Evolutionary conservation across 2,113 vertebrate genomes (phyloP).

Genomic region (Apteryx owenii): DNA sequence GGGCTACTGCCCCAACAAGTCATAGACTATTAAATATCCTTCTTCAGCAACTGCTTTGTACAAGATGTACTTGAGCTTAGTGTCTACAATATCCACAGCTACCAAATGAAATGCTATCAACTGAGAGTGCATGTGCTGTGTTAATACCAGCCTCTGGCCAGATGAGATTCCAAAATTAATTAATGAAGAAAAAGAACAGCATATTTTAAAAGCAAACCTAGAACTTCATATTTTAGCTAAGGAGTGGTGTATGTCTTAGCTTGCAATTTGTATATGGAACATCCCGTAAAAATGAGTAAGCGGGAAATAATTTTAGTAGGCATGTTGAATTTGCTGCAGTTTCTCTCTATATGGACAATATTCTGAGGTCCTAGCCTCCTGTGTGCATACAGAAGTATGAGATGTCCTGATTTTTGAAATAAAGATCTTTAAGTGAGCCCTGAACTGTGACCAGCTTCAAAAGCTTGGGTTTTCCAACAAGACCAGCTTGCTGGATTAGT

Average conservation of each 20-base stretch:
- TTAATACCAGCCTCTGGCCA: neutral
- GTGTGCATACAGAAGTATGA: neutral
- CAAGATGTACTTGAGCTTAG: slow-evolving; percentile 6
- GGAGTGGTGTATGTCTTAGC: neutral
- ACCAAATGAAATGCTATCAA: neutral
- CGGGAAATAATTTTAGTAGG: neutral
- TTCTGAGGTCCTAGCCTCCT: neutral
- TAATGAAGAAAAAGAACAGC: slow-evolving; percentile 5
- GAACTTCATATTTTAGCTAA: neutral
- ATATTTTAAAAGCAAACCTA: neutral
- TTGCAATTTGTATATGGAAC: neutral
- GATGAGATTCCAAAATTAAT: slow-evolving; percentile 17
- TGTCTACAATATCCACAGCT: neutral
- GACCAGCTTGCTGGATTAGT: neutral
- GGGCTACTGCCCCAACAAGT: slow-evolving; percentile 1
- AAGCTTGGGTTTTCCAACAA: neutral
- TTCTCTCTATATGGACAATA: neutral
- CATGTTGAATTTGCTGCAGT: neutral
- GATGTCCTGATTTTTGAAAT: neutral
- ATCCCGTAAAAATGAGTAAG: neutral
- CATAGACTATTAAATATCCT: slow-evolving; percentile 7
- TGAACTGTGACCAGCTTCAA: accelerated
- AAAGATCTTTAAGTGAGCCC: neutral
- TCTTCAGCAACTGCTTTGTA: neutral
- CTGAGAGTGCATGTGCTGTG: neutral